phyloP scores from a whole-genome alignment of 2,888 invertebrate genomes.

The Auanema freiburgensis region DNA sequence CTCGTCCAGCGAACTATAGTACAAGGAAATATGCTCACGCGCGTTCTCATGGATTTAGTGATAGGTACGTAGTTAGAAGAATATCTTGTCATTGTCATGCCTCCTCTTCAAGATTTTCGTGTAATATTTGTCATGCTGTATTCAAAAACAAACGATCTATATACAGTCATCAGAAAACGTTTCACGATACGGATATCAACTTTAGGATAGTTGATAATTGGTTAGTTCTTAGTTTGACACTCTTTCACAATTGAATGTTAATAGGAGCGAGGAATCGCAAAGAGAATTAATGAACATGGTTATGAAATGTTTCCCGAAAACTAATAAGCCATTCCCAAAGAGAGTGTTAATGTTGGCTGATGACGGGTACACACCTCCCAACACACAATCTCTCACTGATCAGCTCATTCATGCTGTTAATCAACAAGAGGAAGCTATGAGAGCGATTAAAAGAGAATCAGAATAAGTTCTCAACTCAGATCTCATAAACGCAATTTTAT shows the following conservation, averaged over 20 bases:
- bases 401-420: neutral
- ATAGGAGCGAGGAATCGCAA: constrained; percentile 6
- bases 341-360: neutral
- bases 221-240: neutral
- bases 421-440: neutral
- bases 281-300: constrained; percentile 9
- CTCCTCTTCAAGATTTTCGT: neutral
- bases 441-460: neutral
- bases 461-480: neutral
- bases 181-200: neutral
- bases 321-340: constrained; percentile 9
- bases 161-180: neutral
- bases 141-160: constrained; percentile 6
- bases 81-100: too few relatives aligned
- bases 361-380: neutral
- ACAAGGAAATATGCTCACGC: constrained; percentile 11
- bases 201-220: constrained; percentile 4
- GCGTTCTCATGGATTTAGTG: constrained; percentile 5
- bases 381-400: neutral
- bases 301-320: constrained; percentile 7
- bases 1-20: constrained; percentile 8
- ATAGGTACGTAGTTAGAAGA: constrained; percentile 3
- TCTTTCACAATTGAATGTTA: neutral
- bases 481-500: too few relatives aligned
- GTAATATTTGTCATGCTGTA: constrained; percentile 2